A percentile compares a stretch with the other conserved stretches of the same genome.
These are phyloP conservation scores for Aphelenchoides avenae DNA, from an alignment of 1,140 invertebrate genomes.

Conservation along the genomic window DNA sequence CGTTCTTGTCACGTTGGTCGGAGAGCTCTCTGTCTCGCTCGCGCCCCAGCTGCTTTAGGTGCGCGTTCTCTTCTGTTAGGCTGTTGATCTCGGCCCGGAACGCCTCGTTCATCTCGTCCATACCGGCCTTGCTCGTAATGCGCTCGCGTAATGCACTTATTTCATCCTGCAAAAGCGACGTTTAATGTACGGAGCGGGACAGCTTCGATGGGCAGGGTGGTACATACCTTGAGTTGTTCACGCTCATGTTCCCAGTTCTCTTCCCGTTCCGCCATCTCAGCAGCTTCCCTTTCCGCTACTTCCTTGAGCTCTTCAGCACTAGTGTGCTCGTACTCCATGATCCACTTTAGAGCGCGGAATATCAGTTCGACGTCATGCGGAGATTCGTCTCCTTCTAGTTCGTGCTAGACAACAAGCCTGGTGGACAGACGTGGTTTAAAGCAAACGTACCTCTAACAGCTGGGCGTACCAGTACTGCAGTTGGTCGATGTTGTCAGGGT, in stretches of 20 bases:
- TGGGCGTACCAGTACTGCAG: slow-evolving; percentile 47
- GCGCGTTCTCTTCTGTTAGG: slow-evolving; percentile 51
- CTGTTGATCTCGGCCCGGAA: slow-evolving; percentile 57
- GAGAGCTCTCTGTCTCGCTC: slow-evolving; percentile 52
- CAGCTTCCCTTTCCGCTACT: slow-evolving; percentile 48
- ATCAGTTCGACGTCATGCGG: slow-evolving; percentile 24
- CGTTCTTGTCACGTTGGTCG: slow-evolving; percentile 46
- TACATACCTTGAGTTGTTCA: slow-evolving; percentile 34
- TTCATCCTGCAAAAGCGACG: slow-evolving; percentile 39
- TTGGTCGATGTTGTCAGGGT: slow-evolving; percentile 40
- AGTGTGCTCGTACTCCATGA: slow-evolving; percentile 57
- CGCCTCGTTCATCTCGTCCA: slow-evolving; percentile 45
- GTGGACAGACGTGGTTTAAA: slow-evolving; percentile 11
- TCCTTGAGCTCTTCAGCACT: slow-evolving; percentile 56
- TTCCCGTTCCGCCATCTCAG: slow-evolving; percentile 50
- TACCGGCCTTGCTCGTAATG: slow-evolving; percentile 44
- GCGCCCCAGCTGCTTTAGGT: slow-evolving; percentile 42
- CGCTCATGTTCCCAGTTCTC: slow-evolving; percentile 54
- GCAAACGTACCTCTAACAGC: slow-evolving; percentile 32
- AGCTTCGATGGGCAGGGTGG: no score
- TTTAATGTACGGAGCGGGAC: no score
- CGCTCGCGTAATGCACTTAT: slow-evolving; percentile 43
- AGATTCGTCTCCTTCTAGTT: slow-evolving; percentile 33
- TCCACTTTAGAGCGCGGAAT: slow-evolving; percentile 40
- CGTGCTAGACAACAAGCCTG: slow-evolving; percentile 24